Evolutionary conservation across 2,888 invertebrate genomes (phyloP), one percentile per base, ranked within the genome.

Genomic region (Byasa hedistus): DNA sequence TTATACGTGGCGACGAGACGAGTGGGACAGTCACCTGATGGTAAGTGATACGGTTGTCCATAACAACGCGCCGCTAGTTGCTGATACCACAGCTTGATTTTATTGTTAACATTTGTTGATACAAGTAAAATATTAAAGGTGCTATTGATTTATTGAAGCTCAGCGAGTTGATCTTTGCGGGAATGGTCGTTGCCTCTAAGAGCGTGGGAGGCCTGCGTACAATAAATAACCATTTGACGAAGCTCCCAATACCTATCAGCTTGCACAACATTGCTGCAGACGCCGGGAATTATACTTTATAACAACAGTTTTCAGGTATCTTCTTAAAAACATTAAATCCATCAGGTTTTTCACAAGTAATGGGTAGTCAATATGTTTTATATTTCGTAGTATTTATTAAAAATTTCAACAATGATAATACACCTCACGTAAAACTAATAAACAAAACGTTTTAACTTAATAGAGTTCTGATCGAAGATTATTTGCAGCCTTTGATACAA

Each of bases 221-320:
- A 69, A 65, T 64, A 70, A 66, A 66, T 64, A 66, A 39, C 61
- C 48, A 22, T 39, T 55, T 58, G 51, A 52, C 61, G 57, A 63
- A 48, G 32, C 62, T 32, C 57, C 55, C 58, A n/a, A 58, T 61
- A 57, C 48, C 24, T 58, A 48, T 62, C 55, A 65, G 64, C 63
- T 64, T 65, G 68, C 66, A 67, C 64, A 61, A 63, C 56, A 17
- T 44, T 24, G 24, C 0, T 57, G 36, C 67, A 60, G 56, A 60
- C 32, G 56, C 27, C 36, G 17, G 39, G 21, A 57, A 44, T 48
- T 27, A n/a, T 32, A 39, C 24, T 61, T 61, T 55, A 39, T 39
- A 44, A 8, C 19, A 60, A 7, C 58, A 7, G 23, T 1, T n/a
- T 8, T 56, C 3, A 12, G 17, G 17, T 3, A 44, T 44, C 17